These are phyloP conservation scores for Parasteatoda lunata DNA, from an alignment of 2,888 invertebrate genomes.

Conservation along the genomic window DNA sequence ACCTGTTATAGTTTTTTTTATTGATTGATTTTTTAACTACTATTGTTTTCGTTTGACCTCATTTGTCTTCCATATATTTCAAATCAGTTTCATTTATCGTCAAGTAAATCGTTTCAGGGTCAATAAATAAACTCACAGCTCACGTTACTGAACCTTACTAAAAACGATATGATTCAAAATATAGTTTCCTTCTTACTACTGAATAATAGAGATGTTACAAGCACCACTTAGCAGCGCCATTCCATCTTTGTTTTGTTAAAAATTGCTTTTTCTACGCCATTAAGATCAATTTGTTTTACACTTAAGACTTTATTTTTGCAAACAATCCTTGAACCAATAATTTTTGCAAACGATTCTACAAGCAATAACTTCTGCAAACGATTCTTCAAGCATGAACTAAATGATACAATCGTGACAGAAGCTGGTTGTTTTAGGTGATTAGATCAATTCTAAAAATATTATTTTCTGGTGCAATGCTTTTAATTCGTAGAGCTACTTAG, in stretches of 20 bases:
- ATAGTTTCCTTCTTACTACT: background rate
- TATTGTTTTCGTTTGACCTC: constrained; percentile 13
- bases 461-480: no score
- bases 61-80: constrained; percentile 13
- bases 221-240: background rate
- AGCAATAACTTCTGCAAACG: background rate
- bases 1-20: background rate
- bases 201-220: background rate
- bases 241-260: background rate
- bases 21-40: background rate
- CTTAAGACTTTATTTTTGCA: no score
- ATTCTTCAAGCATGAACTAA: background rate
- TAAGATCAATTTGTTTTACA: no score
- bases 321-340: background rate
- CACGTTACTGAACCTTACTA: constrained; percentile 27
- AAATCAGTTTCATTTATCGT: constrained; percentile 4
- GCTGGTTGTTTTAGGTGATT: background rate
- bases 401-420: background rate
- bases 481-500: no score
- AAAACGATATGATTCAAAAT: background rate
- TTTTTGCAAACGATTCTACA: background rate
- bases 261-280: no score
- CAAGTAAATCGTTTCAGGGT: constrained; percentile 14
- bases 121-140: constrained; percentile 10
- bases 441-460: background rate